A percentile compares a stretch with the other conserved stretches of the same genome.
phyloP scores from a whole-genome alignment of 2,797 vertebrate genomes.

The Syngnathus acus region DNA sequence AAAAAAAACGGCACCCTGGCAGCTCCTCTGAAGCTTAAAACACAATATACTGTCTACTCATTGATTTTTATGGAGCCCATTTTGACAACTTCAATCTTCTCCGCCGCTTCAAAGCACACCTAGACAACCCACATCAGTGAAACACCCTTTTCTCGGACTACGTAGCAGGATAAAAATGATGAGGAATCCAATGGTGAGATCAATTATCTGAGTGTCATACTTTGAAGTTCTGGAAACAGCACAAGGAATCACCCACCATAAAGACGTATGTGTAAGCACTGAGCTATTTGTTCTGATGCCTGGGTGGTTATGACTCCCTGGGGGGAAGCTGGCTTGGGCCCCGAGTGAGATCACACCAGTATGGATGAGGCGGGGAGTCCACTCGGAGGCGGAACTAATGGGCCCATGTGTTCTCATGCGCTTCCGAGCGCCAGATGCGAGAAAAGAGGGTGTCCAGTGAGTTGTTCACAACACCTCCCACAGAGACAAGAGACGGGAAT shows the following conservation, averaged over 20 bases:
- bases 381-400: constrained; percentile 69
- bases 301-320: constrained; percentile 66
- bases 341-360: constrained; percentile 65
- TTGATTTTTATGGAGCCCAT: background rate
- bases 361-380: constrained; percentile 54
- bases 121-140: constrained; percentile 23
- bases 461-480: constrained; percentile 59
- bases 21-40: too few relatives aligned
- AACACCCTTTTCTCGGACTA: constrained; percentile 25
- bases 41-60: too few relatives aligned
- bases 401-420: constrained; percentile 67
- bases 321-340: constrained; percentile 56
- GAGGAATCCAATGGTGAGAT: constrained; percentile 39
- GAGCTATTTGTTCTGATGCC: constrained; percentile 68
- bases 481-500: constrained; percentile 38
- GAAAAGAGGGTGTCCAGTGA: constrained; percentile 45
- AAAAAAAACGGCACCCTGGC: too few relatives aligned
- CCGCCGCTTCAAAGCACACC: constrained; percentile 36
- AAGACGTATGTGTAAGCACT: constrained; percentile 59
- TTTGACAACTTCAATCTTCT: constrained; percentile 7
- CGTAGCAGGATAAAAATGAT: constrained; percentile 41
- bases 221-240: constrained; percentile 60
- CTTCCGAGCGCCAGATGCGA: constrained; percentile 72
- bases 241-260: constrained; percentile 66
- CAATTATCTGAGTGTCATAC: constrained; percentile 26